These are phyloP conservation scores for Pogoniulus pusillus DNA, from an alignment of 2,797 vertebrate species.

Conservation along the genomic window DNA sequence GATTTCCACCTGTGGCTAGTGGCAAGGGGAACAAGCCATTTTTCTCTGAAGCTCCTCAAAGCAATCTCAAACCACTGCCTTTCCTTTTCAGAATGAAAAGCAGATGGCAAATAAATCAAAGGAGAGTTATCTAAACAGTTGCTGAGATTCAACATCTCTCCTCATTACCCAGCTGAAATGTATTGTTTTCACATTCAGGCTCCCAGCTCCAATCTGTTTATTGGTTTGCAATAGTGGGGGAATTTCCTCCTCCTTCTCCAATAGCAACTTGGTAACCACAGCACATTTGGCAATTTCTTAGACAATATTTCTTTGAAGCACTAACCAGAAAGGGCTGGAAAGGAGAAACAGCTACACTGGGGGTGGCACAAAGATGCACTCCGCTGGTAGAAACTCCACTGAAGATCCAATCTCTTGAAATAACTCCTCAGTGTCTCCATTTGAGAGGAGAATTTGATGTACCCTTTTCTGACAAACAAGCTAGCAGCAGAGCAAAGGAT, in stretches of 20 bases:
- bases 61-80: not conserved
- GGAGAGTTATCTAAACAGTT: not conserved
- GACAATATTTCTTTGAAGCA: not conserved
- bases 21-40: not conserved
- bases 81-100: not conserved
- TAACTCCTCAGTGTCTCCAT: not conserved
- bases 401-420: not conserved
- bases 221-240: not conserved
- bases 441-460: not conserved
- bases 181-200: not conserved
- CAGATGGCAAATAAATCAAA: not conserved
- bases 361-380: not conserved
- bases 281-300: not conserved
- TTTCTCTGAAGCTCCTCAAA: not conserved
- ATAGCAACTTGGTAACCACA: not conserved
- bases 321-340: not conserved
- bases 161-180: not conserved
- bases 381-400: not conserved
- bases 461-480: not conserved
- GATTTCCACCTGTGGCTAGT: conserved; percentile 3
- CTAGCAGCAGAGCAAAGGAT: not conserved
- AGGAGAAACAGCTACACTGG: not conserved
- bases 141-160: not conserved
- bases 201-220: not conserved
- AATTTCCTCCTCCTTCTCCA: conserved; percentile 13